Conservation (phyloP, 37 sponge, comb jelly and placozoan genomes). For the Petrosia ficiformis region DNA sequence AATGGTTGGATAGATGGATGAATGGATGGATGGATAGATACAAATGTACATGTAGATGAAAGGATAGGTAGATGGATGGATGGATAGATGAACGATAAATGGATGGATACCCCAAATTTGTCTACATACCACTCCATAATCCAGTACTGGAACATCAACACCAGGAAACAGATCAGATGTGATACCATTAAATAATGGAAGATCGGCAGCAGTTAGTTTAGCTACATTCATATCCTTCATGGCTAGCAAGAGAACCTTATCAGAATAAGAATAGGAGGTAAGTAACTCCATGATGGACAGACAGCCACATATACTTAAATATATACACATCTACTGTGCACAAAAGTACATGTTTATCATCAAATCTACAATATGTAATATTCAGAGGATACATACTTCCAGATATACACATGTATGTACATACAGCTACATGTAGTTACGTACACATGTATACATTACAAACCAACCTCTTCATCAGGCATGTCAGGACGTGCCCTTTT, state of each 20-base stretch:
- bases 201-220: constrained; percentile 91
- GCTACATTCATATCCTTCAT: constrained; percentile 99
- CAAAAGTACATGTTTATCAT: no score
- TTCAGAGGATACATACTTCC: no score
- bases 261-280: background rate
- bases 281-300: no score
- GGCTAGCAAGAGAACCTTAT: constrained; percentile 87
- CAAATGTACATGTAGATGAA: background rate
- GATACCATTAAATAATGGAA: constrained; percentile 97
- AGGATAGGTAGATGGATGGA: background rate
- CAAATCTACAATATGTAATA: no score
- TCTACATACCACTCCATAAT: constrained; percentile 72
- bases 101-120: background rate
- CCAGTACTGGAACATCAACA: constrained; percentile 84
- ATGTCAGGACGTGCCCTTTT: constrained; percentile 81
- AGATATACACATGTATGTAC: no score
- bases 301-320: no score
- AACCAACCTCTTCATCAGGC: constrained; percentile 92
- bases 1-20: no score
- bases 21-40: no score
- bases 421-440: no score
- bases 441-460: no score
- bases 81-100: no score
- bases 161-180: constrained; percentile 96
- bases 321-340: no score